phyloP scores from a whole-genome alignment of 35 echinoderm and acorn worm genomes.

The Chiridota heheva region DNA sequence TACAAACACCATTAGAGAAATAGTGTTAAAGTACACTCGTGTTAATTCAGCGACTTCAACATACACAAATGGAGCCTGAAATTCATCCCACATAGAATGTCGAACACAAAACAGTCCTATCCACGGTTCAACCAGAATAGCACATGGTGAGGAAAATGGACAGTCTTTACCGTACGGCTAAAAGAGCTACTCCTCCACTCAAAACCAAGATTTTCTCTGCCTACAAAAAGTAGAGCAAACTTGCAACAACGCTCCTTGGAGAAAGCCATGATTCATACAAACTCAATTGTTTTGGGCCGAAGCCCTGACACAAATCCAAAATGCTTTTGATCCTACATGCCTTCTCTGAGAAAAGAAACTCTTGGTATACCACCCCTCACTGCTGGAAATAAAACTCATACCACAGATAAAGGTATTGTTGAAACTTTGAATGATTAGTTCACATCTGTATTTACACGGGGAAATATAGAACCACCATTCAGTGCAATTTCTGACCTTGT shows the following conservation, averaged over 20 bases:
- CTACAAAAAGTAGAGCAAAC: slow-evolving; percentile 1
- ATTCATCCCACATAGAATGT: neutral
- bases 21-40: neutral
- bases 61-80: neutral
- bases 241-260: neutral
- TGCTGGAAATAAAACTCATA: slow-evolving; percentile 26
- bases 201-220: no score
- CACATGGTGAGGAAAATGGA: neutral
- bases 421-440: slow-evolving; percentile 41
- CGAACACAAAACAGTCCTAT: neutral
- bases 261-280: neutral
- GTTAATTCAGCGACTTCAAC: neutral
- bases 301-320: neutral
- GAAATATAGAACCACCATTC: neutral
- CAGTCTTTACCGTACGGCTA: neutral
- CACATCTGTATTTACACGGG: slow-evolving; percentile 31
- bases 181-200: neutral
- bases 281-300: neutral
- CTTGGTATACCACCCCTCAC: slow-evolving; percentile 45
- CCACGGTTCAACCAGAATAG: neutral
- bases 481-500: neutral
- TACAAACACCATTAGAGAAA: neutral
- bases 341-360: slow-evolving; percentile 12
- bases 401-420: slow-evolving; percentile 13
- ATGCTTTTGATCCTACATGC: slow-evolving; percentile 13